These are phyloP conservation scores for Troilus luridus DNA, from an alignment of 2,888 invertebrate species.

Conservation along the genomic window DNA sequence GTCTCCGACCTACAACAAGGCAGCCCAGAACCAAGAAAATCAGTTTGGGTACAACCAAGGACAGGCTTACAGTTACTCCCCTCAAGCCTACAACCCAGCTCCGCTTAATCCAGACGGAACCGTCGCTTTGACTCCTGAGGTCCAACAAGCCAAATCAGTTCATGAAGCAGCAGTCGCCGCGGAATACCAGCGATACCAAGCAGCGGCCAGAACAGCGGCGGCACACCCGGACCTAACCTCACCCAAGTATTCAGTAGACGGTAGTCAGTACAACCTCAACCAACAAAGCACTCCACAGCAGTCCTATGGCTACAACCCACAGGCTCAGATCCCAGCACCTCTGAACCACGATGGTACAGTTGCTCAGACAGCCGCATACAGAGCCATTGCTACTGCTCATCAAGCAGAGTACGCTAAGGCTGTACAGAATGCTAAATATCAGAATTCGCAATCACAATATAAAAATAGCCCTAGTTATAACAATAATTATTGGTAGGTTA, in stretches of 20 bases:
- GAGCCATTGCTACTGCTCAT: neutral
- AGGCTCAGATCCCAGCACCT: neutral
- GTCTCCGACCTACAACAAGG: neutral
- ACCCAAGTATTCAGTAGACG: neutral
- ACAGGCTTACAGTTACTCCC: neutral
- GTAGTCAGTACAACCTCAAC: neutral
- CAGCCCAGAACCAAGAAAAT: neutral
- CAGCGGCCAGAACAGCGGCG: neutral
- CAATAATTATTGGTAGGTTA: neutral
- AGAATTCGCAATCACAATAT: neutral
- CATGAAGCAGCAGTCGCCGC: slow-evolving; percentile 67
- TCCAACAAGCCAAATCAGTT: slow-evolving; percentile 69
- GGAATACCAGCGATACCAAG: neutral
- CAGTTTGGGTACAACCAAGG: neutral
- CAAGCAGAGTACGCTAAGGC: neutral
- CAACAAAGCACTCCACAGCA: neutral
- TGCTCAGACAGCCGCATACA: neutral
- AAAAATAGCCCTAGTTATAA: neutral
- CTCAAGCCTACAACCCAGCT: neutral
- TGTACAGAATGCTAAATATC: neutral
- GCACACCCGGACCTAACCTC: neutral
- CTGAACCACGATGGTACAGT: neutral
- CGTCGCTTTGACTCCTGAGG: slow-evolving; percentile 70
- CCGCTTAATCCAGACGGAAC: slow-evolving; percentile 64
- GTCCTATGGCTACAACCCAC: neutral